Base-by-base conservation (phyloP, 2,797 vertebrate genomes). In the Triplophysa bombifrons region DNA sequence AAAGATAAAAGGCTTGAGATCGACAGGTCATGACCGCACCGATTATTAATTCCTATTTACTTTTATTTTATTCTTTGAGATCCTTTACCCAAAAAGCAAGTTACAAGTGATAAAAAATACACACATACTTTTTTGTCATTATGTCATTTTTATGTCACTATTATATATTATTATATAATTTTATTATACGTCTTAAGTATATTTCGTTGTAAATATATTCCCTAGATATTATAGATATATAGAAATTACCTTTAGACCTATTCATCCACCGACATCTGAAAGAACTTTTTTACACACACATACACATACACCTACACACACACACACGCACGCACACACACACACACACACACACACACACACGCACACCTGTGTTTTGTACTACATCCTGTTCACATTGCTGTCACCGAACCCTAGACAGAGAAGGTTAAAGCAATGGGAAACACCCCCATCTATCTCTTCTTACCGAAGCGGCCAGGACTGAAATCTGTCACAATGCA, bases 381-480 rank as follows among this genome's bases (percentile, higher is more conserved):
- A 80, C 72, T 78, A 76, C 77, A 82, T 86, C 85, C 72, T 83
- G 83, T 74, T 66, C 7, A n/a, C n/a, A 16, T 56, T 48, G 64
- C 72, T 63, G 34, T 41, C 41, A 19, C 64, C 78, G 82, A 73
- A 76, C 10, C 22, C 16, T 30, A 34, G 44, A 82, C 86, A 80
- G 64, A 67, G 76, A 75, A 83, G 85, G 81, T 81, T 83, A 81
- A 84, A 86, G 68, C 78, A 80, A 85, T 86, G 82, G 84, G 84
- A 88, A 87, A 72, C 81, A 69, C 77, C 76, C 53, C 55, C 48
- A 68, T 82, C 76, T 56, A 56, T 53, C 80, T 74, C 78, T 74
- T 19, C 66, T 34, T 22, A 38, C 34, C 22, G 17, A 27, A 34
- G 55, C 30, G 11, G 55, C 70, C 27, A 14, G 38, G 48, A 72